These are phyloP conservation scores for Aradus depressus DNA, from an alignment of 2,888 invertebrate genomes.

Conservation along the genomic window DNA sequence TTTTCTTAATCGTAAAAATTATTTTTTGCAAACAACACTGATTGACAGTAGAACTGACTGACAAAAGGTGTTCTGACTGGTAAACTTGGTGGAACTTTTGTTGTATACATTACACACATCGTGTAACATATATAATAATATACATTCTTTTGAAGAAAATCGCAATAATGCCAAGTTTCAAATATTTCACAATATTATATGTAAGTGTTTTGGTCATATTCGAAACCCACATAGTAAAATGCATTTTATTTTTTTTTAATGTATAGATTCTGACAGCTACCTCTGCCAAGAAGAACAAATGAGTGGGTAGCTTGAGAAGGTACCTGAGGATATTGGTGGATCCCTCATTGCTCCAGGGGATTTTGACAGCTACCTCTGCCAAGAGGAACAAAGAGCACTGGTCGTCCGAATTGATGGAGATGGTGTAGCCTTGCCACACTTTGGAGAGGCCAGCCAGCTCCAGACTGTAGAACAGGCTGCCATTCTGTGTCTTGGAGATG, in stretches of 20 bases:
- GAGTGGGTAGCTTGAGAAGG: conserved; percentile 1
- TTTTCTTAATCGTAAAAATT: too few species aligned
- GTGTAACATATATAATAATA: too few species aligned
- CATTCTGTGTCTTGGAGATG: conserved; percentile 44
- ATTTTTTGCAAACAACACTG: too few species aligned
- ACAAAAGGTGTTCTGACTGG: too few species aligned
- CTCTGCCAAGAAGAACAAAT: conserved; percentile 44
- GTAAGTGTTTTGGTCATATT: background rate
- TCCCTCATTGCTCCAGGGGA: conserved; percentile 47
- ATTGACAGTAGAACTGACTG: too few species aligned
- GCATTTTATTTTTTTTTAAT: background rate
- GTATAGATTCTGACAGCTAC: conserved; percentile 44
- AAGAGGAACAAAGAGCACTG: conserved; percentile 43
- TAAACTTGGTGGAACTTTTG: too few species aligned
- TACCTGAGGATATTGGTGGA: conserved; percentile 24
- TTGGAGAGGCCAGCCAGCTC: conserved; percentile 45
- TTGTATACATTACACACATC: too few species aligned
- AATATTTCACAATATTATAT: too few species aligned
- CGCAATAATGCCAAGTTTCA: too few species aligned
- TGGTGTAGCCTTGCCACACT: conserved; percentile 44
- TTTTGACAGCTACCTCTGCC: conserved; percentile 47
- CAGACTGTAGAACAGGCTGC: conserved; percentile 51
- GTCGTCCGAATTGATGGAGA: conserved; percentile 43
- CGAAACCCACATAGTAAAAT: background rate
- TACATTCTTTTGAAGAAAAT: too few species aligned